phyloP scores from a whole-genome alignment of 2,797 vertebrate genomes.

The Acanthurus tractus region DNA sequence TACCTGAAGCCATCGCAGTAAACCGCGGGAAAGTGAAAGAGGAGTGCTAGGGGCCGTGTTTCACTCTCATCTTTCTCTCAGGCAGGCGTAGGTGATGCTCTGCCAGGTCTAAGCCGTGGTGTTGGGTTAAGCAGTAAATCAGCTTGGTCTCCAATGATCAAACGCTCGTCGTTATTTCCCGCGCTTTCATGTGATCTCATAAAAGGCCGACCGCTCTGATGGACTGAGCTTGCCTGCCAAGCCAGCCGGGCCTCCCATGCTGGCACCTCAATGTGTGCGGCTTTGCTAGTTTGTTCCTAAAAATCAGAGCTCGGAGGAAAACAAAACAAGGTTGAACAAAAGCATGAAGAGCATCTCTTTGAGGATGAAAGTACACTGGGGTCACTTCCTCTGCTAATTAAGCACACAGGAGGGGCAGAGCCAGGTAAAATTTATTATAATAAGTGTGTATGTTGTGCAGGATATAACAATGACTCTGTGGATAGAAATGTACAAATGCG shows the following conservation, averaged over 20 bases:
- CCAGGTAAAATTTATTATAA: background rate
- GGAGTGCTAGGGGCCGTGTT: constrained; percentile 24
- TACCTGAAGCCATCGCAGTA: constrained; percentile 50
- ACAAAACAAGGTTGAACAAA: constrained; percentile 42
- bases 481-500: background rate
- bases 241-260: constrained; percentile 62
- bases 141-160: constrained; percentile 77
- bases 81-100: constrained; percentile 59
- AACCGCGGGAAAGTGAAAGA: constrained; percentile 45
- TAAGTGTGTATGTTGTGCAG: too few relatives aligned
- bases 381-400: constrained; percentile 12
- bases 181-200: constrained; percentile 81
- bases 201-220: constrained; percentile 64
- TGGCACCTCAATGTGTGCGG: constrained; percentile 56
- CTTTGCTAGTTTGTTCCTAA: constrained; percentile 47
- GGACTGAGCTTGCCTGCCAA: constrained; percentile 64
- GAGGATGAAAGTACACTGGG: background rate
- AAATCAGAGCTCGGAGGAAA: constrained; percentile 36
- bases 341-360: constrained; percentile 21
- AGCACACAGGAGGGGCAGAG: background rate
- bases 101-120: constrained; percentile 70
- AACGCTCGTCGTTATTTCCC: constrained; percentile 75
- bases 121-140: constrained; percentile 78
- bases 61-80: constrained; percentile 54
- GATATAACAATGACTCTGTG: too few relatives aligned